Base-by-base conservation (phyloP, 2,113 vertebrate genomes). In the Menidia beryllina region DNA sequence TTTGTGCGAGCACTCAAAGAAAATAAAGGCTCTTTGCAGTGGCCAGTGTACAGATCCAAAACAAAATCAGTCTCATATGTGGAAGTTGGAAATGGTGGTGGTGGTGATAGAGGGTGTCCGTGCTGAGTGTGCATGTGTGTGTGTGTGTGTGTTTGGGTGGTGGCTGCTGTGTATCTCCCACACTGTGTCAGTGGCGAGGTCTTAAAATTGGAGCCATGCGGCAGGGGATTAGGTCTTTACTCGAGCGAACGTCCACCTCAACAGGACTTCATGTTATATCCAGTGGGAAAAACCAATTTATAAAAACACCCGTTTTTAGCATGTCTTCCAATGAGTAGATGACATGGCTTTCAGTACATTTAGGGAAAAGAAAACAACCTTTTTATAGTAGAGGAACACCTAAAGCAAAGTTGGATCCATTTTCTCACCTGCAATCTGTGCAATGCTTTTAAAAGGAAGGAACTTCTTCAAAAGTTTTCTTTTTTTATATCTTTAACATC, bases 131-230 rank as follows among this genome's bases (percentile, higher is more conserved):
- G 20, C 66, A 49, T 30, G 36, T 51, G 54, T 36, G 17, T 38
- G 53, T 39, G 71, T 2, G 57, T 21, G 52, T 62, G 75, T 76
- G 55, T 60, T 43, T 57, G 48, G 26, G 66, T 67, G 54, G 20
- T 34, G 21, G 58, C 57, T 55, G 70, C 77, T 90, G 88, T 90
- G 88, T 91, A 84, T 90, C 87, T 84, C 86, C 76, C 77, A 83
- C 87, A 84, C 85, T 80, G 64, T 89, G 84, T 84, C 69, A 36
- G 84, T 79, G 72, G 83, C 79, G 77, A 89, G 83, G 81, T 92
- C 93, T 88, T 93, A 94, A n/a, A 95, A 96, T 95, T 94, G 91
- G 91, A 95, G 94, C 92, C 94, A 95, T 94, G 94, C 94, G 94
- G 93, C 88, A 92, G 92, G 39, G 87, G 94, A 95, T 95, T 94